Evolutionary conservation across 2,888 invertebrate genomes (phyloP).

Genomic region (Dioctria rufipes): DNA sequence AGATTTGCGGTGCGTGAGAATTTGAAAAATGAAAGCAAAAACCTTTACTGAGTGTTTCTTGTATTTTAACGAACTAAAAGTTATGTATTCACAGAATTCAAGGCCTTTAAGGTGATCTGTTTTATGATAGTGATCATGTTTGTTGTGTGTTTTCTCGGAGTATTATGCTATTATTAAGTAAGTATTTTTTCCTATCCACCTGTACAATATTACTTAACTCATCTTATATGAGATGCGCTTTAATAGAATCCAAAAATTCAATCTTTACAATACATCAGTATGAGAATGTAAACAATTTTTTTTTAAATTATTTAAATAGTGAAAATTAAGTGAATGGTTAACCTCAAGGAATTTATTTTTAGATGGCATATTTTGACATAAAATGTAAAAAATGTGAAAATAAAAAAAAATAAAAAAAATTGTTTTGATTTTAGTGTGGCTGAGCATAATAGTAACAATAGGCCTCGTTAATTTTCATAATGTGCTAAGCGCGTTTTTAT

Average conservation of each 20-base stretch:
- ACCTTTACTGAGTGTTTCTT: background rate
- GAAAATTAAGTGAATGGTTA: constrained; percentile 33
- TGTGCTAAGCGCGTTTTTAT: background rate
- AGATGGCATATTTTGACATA: constrained; percentile 33
- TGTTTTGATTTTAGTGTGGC: background rate
- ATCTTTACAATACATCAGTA: background rate
- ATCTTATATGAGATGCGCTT: too few species aligned
- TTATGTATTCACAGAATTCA: constrained; percentile 11
- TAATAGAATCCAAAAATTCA: background rate
- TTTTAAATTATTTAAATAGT: background rate
- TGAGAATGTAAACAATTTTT: constrained; percentile 13
- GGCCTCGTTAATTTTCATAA: background rate
- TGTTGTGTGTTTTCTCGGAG: background rate
- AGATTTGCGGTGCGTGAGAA: constrained; percentile 1
- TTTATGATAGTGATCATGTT: background rate
- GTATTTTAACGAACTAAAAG: background rate
- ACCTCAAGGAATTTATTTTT: constrained; percentile 31
- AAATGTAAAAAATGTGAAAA: constrained; percentile 28
- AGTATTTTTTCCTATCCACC: too few species aligned
- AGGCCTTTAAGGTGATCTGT: constrained; percentile 17
- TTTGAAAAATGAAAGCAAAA: constrained; percentile 27
- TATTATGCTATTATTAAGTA: too few species aligned
- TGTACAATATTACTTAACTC: too few species aligned
- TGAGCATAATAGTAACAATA: too few species aligned
- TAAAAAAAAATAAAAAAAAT: background rate